Base-by-base conservation (phyloP, 2,113 vertebrate genomes). In the Chaetorhynchus papuensis region DNA sequence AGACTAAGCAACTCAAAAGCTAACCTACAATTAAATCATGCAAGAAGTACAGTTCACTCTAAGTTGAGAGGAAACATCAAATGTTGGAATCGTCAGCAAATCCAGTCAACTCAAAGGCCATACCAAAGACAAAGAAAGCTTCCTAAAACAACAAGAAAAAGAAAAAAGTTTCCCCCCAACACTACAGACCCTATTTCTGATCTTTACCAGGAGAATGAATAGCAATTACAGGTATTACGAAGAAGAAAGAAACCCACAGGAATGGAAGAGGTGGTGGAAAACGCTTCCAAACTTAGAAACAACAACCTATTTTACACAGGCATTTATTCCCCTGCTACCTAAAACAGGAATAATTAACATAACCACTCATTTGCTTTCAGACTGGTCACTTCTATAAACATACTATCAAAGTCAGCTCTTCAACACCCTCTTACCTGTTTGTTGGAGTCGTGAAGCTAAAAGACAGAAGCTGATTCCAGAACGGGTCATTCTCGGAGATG, bases 401-500 rank as follows among this genome's bases (percentile, higher is more conserved):
- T 1, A 52, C 11, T n/a, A 66, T 3, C n/a, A 57, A 89, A 31
- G n/a, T 41, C 42, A 41, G 26, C 11, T n/a, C 31, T 72, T 75
- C 56, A 70, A 23, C 42, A 37, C 13, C 17, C 5, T 78, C 96
- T 97, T 98, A 99, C 99, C 99, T 99, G 98, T 98, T 98, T 27
- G 99, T 99, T 47, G 99, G 99, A 89, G 99, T 98, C 60, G 98
- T 98, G 88, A 99, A 99, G 81, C 98, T 99, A 87, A 99, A 99
- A 1, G 99, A 99, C 82, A 99, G 98, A 81, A 99, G 99, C 97
- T 99, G 99, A 96, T 99, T 99, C 99, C 99, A 99, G 97, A 99
- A 99, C 0, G 99, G 99, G 89, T 99, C 99, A 79, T 99, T 99
- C 97, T 99, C 98, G 0, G 99, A 99, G 93, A 99, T 98, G 47